phyloP scores from a whole-genome alignment of 2,888 invertebrate genomes.

The Spicauda simplicius region DNA sequence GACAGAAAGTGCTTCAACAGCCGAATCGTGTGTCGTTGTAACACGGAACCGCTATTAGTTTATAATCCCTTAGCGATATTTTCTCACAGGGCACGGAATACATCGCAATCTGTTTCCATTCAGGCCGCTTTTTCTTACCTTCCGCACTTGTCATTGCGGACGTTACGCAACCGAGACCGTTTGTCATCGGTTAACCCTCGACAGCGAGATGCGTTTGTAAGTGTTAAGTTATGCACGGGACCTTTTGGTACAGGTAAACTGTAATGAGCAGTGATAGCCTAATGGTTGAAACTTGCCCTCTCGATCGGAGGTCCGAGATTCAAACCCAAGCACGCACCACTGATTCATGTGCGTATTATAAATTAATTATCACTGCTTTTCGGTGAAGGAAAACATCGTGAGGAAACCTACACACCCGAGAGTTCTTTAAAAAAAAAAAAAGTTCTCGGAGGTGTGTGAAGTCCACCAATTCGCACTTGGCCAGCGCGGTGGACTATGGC shows the following conservation, averaged over 20 bases:
- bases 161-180: constrained; percentile 28
- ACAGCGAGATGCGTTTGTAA: constrained; percentile 13
- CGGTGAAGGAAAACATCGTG: too few relatives aligned
- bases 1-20: background rate
- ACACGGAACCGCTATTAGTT: background rate
- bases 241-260: constrained; percentile 1
- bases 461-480: too few relatives aligned
- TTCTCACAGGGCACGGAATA: constrained; percentile 23
- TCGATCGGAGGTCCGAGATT: too few relatives aligned
- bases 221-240: constrained; percentile 9
- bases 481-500: too few relatives aligned
- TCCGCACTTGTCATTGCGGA: constrained; percentile 22
- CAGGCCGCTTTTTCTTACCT: constrained; percentile 29
- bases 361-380: too few relatives aligned
- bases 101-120: constrained; percentile 20
- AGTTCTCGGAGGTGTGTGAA: too few relatives aligned
- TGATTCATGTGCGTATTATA: too few relatives aligned
- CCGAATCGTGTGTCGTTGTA: background rate
- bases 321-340: too few relatives aligned
- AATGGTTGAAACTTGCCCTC: too few relatives aligned
- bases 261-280: too few relatives aligned
- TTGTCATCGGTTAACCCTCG: constrained; percentile 31
- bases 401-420: too few relatives aligned
- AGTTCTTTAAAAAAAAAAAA: too few relatives aligned
- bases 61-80: constrained; percentile 13